phyloP scores from a whole-genome alignment of 64 coral and sea anemone species.

The Pocillopora verrucosa region DNA sequence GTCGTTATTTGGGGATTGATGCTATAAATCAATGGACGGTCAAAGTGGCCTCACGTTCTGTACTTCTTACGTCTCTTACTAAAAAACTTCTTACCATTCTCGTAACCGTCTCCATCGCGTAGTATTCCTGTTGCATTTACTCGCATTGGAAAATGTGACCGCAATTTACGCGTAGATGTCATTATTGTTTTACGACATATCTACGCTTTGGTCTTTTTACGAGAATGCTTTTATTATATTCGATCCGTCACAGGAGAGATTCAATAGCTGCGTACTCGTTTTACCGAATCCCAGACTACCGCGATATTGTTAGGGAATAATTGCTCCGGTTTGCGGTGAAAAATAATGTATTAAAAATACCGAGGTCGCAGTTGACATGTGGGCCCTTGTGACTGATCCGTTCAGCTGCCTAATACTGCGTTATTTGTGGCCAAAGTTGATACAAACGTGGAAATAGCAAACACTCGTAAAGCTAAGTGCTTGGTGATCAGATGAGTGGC shows the following conservation, averaged over 20 bases:
- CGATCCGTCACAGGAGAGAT: neutral
- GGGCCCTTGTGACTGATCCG: neutral
- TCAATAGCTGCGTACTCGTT: neutral
- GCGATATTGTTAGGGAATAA: conserved; percentile 25
- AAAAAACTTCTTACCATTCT: neutral
- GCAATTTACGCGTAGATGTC: neutral
- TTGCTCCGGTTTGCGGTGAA: neutral
- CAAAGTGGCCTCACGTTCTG: neutral
- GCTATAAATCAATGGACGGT: neutral
- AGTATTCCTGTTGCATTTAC: neutral
- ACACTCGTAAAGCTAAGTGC: neutral
- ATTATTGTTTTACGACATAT: conserved; percentile 11
- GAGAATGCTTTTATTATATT: neutral
- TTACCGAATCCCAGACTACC: neutral
- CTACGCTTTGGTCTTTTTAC: neutral
- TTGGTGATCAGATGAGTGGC: neutral
- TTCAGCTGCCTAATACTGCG: neutral
- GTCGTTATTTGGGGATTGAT: neutral
- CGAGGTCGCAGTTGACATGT: conserved; percentile 7
- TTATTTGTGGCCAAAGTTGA: neutral
- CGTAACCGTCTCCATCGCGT: neutral
- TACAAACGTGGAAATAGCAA: neutral
- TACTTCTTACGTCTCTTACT: neutral
- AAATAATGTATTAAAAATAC: conserved; percentile 30
- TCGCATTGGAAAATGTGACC: conserved; percentile 32